Evolutionary conservation across 2,113 vertebrate genomes (phyloP), one percentile per base, ranked within the genome.

Genomic region (Lagopus muta): DNA sequence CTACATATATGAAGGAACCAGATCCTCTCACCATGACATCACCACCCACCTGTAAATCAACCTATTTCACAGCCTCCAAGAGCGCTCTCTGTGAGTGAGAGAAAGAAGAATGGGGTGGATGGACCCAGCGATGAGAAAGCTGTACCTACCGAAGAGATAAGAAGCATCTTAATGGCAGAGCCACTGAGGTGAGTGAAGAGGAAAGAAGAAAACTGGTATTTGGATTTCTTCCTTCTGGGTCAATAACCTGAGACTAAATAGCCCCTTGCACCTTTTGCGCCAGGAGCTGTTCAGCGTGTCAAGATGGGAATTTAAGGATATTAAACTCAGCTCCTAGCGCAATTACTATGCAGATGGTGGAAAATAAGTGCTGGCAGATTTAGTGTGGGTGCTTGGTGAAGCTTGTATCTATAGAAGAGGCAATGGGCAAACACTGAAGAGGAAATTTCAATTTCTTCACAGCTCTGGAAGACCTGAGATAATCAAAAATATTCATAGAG

Each of bases 301-400:
- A 91, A 94, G 95, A 94, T 20, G 67, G 65, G 89, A 86, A 97
- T 95, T 94, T 94, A 88, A 93, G 86, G 93, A 65, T 95, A 96
- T 96, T 94, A 95, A 96, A 94, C 88, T 91, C 72, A 48, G 78
- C 74, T 89, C 88, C 84, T 76, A 61, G 81, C 81, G 86, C 95
- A 96, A 95, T 94, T 92, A 92, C 94, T 95, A 96, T 94, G 94
- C 94, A 97, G 97, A 95, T 96, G 92, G 92, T 93, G 91, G 95
- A 94, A 96, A 97, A 96, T 90, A 93, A 91, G 86, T 79, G 90
- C 54, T 81, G 91, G 96, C 89, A 95, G 92, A 96, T 90, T 95
- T 90, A 93, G 74, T 77, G 78, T 89, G 79, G 76, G 78, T 90
- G 94, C 76, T 71, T 83, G 43, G 71, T 89, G 77, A 89, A 88